Evolutionary conservation across 2,888 invertebrate genomes (phyloP).

Genomic region (Rapana venosa): DNA sequence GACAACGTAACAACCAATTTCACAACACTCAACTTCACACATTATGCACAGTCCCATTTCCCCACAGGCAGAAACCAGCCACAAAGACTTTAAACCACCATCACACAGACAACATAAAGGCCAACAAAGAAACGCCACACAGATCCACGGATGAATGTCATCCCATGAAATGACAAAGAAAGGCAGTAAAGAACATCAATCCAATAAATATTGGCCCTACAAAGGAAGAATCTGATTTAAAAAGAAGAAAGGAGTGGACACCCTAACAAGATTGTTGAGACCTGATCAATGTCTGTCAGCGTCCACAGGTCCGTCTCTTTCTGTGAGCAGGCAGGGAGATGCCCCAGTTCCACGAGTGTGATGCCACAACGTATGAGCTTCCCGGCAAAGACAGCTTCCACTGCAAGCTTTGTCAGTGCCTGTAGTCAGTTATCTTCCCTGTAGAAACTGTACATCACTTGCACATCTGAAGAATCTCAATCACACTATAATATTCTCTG

Average conservation of each 20-base stretch:
- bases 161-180: slow-evolving; percentile 14
- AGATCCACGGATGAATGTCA: background rate
- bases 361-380: background rate
- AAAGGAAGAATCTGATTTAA: background rate
- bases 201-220: background rate
- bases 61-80: background rate
- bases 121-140: background rate
- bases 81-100: background rate
- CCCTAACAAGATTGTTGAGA: background rate
- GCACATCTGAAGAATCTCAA: background rate
- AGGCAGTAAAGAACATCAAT: slow-evolving; percentile 24
- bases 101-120: background rate
- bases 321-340: background rate
- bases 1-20: background rate
- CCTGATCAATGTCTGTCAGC: background rate
- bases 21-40: background rate
- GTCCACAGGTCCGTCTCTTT: background rate
- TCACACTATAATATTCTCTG: background rate
- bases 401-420: background rate
- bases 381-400: background rate
- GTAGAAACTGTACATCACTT: background rate
- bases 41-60: background rate
- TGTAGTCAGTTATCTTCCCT: background rate
- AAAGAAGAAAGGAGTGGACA: slow-evolving; percentile 25
- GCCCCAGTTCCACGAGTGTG: no score